These are phyloP conservation scores for Pyrrhia umbra DNA, from an alignment of 2,888 invertebrate genomes.

Conservation along the genomic window DNA sequence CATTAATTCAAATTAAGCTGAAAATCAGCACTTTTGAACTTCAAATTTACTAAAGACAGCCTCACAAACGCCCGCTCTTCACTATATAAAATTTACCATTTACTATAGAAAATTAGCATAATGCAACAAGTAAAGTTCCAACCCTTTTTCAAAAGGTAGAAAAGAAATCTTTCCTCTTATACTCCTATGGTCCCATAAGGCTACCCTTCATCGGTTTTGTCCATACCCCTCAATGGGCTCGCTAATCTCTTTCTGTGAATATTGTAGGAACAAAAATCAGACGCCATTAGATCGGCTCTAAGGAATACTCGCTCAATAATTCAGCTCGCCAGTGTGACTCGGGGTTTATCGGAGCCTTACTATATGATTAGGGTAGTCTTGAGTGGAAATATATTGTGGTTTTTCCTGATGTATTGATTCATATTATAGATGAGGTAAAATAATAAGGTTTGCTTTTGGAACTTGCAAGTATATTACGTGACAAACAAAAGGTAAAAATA, in stretches of 20 bases:
- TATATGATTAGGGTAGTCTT: constrained; percentile 48
- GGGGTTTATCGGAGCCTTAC: constrained; percentile 41
- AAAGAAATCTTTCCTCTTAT: constrained; percentile 42
- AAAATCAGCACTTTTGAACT: no score
- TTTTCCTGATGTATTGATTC: constrained; percentile 41
- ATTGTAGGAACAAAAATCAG: constrained; percentile 62
- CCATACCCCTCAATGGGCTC: constrained; percentile 47
- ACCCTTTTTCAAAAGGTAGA: constrained; percentile 26
- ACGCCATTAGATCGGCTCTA: constrained; percentile 58
- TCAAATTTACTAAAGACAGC: no score
- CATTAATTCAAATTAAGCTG: no score
- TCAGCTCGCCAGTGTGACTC: constrained; percentile 51
- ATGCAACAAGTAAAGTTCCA: not conserved
- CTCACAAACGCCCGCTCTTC: no score
- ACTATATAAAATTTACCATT: not conserved
- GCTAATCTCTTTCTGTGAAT: constrained; percentile 58
- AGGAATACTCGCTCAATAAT: constrained; percentile 63
- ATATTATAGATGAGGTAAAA: constrained; percentile 41
- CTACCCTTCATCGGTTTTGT: constrained; percentile 43
- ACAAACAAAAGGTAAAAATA: no score
- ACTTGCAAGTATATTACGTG: not conserved
- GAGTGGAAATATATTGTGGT: constrained; percentile 35
- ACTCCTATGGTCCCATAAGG: constrained; percentile 48
- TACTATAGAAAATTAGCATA: not conserved
- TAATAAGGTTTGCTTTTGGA: not conserved